Evolutionary conservation across 2,888 invertebrate genomes (phyloP), one percentile per base, ranked within the genome.

Genomic region (Rhabditophanes sp.): DNA sequence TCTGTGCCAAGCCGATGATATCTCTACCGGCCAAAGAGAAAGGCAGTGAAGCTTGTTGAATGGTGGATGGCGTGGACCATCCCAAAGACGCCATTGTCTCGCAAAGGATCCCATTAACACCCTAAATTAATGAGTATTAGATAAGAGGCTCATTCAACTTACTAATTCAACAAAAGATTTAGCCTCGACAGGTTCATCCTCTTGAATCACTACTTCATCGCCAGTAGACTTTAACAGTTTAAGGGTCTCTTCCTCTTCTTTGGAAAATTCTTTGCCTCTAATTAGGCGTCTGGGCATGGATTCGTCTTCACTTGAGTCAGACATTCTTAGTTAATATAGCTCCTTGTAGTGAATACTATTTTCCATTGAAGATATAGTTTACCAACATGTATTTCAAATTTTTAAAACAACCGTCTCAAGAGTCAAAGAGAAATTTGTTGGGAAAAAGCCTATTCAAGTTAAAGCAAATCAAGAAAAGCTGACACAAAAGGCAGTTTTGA

Each of bases 61-160:
- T 93, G 71, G 82, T 84, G 1, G 90, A 80, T 0, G 96, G 96
- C 16, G 71, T 68, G 61, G 78, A 81, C 96, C 96, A 96, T 74
- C 87, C 84, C 43, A 96, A 69, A 46, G 80, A 77, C 49, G 76
- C 76, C 66, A 90, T 90, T 0, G 90, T 83, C 68, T 83, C 80
- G 59, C 83, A 83, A 22, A 96, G 68, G 0, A 78, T 78, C 50
- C 88, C 90, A 5, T 80, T 78, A 9, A 96, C 71, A 17, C 93
- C 93, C 87, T 69, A 33, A 46, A 42, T 31, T 11, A 20, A 4
- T 17, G 5, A 15, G 30, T 3, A 18, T 14, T 6, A 3, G 17
- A 6, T 21, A 8, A 19, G 4, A 14, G 21, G 16, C 7, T 31
- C 6, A 24, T 23, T 19, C 18, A 19, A 28, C 37, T 11, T 15